Conservation (phyloP, 2,113 vertebrate species). For the Periophthalmus modestus region DNA sequence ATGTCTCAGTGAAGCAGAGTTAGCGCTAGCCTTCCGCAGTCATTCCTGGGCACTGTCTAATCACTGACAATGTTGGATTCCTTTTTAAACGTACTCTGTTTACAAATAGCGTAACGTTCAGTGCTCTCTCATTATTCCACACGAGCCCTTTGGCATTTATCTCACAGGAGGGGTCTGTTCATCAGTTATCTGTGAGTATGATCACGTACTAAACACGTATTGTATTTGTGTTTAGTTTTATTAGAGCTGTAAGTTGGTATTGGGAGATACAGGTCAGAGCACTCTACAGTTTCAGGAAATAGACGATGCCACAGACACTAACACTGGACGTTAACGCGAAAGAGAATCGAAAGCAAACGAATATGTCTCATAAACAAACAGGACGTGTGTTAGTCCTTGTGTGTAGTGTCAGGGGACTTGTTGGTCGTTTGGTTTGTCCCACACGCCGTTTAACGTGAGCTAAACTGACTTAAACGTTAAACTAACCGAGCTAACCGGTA, state of each 20-base stretch:
- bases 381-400: neutral
- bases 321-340: conserved; percentile 23
- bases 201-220: neutral
- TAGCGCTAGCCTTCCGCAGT: conserved; percentile 53
- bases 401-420: neutral
- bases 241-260: conserved; percentile 47
- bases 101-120: conserved; percentile 42
- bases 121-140: conserved; percentile 12
- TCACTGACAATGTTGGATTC: conserved; percentile 42
- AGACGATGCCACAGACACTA: conserved; percentile 62
- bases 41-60: conserved; percentile 47
- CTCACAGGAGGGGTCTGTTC: neutral
- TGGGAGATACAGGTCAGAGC: conserved; percentile 42
- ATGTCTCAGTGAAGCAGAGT: conserved; percentile 29
- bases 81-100: conserved; percentile 53
- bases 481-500: conserved; percentile 51
- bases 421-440: conserved; percentile 37
- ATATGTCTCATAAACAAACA: neutral
- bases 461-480: conserved; percentile 15
- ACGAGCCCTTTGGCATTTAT: neutral
- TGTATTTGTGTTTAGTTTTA: conserved; percentile 38
- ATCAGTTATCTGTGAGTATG: neutral
- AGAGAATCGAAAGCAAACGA: neutral
- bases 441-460: conserved; percentile 23
- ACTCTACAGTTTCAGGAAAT: conserved; percentile 67